Evolutionary conservation across 2,113 vertebrate genomes (phyloP), one percentile per base, ranked within the genome.

Genomic region (Colinus virginianus): DNA sequence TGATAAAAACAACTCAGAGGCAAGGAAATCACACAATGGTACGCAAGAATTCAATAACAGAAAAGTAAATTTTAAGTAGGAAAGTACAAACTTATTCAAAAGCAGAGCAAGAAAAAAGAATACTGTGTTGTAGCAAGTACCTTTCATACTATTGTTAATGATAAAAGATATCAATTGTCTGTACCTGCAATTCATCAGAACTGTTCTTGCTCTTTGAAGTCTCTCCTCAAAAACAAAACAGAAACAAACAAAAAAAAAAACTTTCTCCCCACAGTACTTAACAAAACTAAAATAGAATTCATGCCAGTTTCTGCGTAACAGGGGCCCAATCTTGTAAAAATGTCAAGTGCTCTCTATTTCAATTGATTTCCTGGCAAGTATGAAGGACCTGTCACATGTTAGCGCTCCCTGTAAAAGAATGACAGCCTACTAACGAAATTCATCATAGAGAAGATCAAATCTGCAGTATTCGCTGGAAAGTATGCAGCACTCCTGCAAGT

Each of bases 341-440:
- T 21, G 55, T 38, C 68, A n/a, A 15, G 56, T 38, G 9, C 22
- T 75, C 21, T 87, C 75, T 34, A 32, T 93, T 89, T 43, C 59
- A 43, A 2, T 11, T 8, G 63, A 67, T 28, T 91, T 82, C 59
- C 75, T 67, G 55, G 53, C 0, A 0, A 28, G 78, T 79, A 72
- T 89, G 94, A 91, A 84, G 78, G 75, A 94, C 91, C 84, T 96
- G 88, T 15, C 86, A 19, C 3, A 43, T 64, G 83, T 30, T 90
- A 64, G 79, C 25, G 55, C 61, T 67, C 55, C 38, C 78, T 61
- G 58, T 9, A 32, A 90, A 71, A 0, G 4, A 75, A 21, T 1
- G 3, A 23, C 51, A 88, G 58, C 78, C 62, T 83, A 93, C 82
- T 84, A 89, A 12, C 49, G 46, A 36, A 34, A 74, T 43, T 86